Evolutionary conservation across 2,797 vertebrate species (phyloP).

Genomic region (Natrix natrix): DNA sequence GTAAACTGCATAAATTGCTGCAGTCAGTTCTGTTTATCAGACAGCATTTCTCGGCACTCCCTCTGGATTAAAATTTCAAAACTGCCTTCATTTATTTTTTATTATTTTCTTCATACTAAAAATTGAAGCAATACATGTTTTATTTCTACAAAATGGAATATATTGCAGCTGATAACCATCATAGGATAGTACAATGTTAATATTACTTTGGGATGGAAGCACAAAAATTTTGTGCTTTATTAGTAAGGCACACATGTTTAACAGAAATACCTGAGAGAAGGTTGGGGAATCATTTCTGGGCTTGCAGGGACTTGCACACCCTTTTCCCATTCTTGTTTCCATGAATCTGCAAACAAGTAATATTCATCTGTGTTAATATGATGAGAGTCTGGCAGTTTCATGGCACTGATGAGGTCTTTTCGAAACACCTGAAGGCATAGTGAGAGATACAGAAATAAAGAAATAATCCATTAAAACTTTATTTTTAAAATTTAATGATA

Average conservation of each 20-base stretch:
- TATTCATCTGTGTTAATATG: slow-evolving; percentile 90
- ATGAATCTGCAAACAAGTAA: slow-evolving; percentile 91
- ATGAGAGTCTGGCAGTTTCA: slow-evolving; percentile 97
- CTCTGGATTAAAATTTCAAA: not conserved
- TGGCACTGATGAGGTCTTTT: slow-evolving; percentile 99
- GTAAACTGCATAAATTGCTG: not conserved
- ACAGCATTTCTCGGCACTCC: not conserved
- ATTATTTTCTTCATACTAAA: not conserved
- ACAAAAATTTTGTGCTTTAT: not conserved
- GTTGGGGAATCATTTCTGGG: slow-evolving; percentile 87
- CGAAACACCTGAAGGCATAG: slow-evolving; percentile 86
- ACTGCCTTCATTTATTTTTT: not conserved
- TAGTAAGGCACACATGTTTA: rapidly evolving
- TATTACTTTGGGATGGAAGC: not conserved
- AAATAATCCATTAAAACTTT: not conserved
- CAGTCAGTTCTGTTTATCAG: not conserved
- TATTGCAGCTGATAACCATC: not conserved
- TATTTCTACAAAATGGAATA: not conserved
- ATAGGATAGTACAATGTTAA: not conserved
- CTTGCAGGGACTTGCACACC: slow-evolving; percentile 94
- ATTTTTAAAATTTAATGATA: not conserved
- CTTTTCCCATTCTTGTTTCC: slow-evolving; percentile 99
- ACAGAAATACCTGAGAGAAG: slow-evolving; percentile 85
- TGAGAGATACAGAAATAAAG: not conserved
- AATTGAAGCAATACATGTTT: not conserved